phyloP scores from a whole-genome alignment of 1,140 invertebrate genomes.

The Metopolophium dirhodum region DNA sequence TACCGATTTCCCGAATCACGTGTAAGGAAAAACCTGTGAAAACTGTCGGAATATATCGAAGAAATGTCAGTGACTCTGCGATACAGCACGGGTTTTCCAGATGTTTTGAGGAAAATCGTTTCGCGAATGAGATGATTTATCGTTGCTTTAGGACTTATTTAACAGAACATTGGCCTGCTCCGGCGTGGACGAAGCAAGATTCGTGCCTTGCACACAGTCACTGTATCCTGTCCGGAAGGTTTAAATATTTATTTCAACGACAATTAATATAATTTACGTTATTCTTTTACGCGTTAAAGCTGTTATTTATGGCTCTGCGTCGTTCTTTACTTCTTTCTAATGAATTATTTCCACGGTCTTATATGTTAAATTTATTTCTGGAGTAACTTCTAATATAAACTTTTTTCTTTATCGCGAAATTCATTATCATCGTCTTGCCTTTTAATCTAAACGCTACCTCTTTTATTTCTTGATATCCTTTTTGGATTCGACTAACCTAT shows the following conservation, averaged over 20 bases:
- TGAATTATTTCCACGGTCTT: not conserved
- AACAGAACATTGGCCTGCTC: not conserved
- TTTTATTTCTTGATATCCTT: not conserved
- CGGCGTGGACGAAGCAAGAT: not conserved
- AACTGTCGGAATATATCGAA: not conserved
- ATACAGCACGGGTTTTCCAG: not conserved
- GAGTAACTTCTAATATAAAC: not conserved
- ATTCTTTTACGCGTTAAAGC: not conserved
- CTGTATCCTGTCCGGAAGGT: not conserved
- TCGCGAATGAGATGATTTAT: not conserved
- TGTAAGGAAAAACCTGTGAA: not conserved
- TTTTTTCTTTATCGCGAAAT: constrained; percentile 28
- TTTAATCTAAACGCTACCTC: constrained; percentile 7
- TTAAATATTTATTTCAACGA: constrained; percentile 1
- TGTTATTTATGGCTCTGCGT: not conserved
- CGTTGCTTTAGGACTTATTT: not conserved
- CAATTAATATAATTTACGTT: not conserved
- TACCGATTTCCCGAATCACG: not conserved
- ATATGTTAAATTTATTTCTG: constrained; percentile 40
- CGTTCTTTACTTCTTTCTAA: not conserved
- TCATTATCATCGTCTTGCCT: not conserved
- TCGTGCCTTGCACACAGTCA: not conserved
- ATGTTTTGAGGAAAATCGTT: not conserved
- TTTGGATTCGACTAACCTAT: not conserved
- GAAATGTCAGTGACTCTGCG: not conserved